phyloP scores from a whole-genome alignment of 2,888 invertebrate species.

The Belgica antarctica region DNA sequence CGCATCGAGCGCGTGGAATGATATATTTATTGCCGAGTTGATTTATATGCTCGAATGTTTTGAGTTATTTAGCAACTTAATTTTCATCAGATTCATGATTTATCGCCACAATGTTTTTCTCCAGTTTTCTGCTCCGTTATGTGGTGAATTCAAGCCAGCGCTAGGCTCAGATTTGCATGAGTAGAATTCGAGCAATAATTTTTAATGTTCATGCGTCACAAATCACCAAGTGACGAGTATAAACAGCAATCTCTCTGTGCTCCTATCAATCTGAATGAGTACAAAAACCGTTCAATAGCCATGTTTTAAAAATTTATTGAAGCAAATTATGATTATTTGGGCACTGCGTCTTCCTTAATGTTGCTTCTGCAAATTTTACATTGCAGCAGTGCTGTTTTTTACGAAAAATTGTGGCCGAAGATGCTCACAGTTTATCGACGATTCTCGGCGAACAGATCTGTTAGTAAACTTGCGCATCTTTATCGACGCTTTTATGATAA shows the following conservation, averaged over 20 bases:
- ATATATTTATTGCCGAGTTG: conserved; percentile 32
- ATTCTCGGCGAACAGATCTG: no score
- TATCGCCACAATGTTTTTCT: background rate
- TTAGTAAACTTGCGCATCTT: background rate
- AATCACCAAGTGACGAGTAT: background rate
- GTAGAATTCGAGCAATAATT: no score
- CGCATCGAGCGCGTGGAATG: conserved; percentile 28
- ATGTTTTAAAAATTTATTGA: conserved; percentile 18
- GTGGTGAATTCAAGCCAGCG: no score
- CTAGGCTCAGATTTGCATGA: no score
- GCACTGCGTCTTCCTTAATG: background rate
- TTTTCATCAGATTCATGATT: conserved; percentile 25
- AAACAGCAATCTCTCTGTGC: background rate
- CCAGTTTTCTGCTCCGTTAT: background rate
- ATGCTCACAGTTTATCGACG: conserved; percentile 18
- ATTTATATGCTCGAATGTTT: conserved; percentile 22
- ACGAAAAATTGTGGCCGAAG: background rate
- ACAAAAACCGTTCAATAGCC: no score
- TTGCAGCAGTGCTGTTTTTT: conserved; percentile 1
- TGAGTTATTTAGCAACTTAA: conserved; percentile 29
- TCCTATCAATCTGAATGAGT: no score
- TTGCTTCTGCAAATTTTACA: conserved; percentile 21
- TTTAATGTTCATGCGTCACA: background rate
- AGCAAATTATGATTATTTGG: conserved; percentile 24
- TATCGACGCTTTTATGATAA: no score